These are phyloP conservation scores for Smutsia temminckii DNA, from an alignment of 2,797 vertebrate genomes.

Conservation along the genomic window DNA sequence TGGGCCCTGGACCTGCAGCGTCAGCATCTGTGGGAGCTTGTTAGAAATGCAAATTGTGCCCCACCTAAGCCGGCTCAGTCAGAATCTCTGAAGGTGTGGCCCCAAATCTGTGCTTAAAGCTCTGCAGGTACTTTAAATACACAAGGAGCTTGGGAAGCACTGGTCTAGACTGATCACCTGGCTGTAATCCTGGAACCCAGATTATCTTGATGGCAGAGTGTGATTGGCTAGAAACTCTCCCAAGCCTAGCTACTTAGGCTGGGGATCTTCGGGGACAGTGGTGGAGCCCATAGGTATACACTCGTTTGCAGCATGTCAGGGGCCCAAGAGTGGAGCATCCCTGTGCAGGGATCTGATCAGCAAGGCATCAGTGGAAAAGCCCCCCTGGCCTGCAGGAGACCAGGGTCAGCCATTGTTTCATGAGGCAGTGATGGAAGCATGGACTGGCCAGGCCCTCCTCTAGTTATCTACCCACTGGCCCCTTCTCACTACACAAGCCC, in stretches of 20 bases:
- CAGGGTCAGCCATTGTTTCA: rapidly evolving
- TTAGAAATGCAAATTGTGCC: rapidly evolving
- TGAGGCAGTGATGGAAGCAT: no score
- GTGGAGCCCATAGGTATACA: no score
- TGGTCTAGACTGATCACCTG: neutral
- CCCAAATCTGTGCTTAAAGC: neutral
- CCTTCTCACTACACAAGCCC: neutral
- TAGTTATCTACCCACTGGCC: neutral
- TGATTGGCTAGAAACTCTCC: neutral
- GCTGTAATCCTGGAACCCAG: neutral
- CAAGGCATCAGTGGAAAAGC: neutral
- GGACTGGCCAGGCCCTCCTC: no score
- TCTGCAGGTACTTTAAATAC: neutral
- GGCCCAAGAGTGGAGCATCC: neutral
- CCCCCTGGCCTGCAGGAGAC: rapidly evolving
- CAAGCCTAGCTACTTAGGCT: neutral
- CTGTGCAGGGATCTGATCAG: neutral
- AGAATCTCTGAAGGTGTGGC: neutral
- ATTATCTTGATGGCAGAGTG: no score
- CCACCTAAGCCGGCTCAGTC: neutral
- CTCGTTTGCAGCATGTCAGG: neutral
- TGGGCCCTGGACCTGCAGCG: rapidly evolving
- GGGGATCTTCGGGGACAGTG: neutral
- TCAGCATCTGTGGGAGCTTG: rapidly evolving
- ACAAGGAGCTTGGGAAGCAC: neutral